Evolutionary conservation across 2,797 vertebrate species (phyloP).

Genomic region (Lacerta agilis): DNA sequence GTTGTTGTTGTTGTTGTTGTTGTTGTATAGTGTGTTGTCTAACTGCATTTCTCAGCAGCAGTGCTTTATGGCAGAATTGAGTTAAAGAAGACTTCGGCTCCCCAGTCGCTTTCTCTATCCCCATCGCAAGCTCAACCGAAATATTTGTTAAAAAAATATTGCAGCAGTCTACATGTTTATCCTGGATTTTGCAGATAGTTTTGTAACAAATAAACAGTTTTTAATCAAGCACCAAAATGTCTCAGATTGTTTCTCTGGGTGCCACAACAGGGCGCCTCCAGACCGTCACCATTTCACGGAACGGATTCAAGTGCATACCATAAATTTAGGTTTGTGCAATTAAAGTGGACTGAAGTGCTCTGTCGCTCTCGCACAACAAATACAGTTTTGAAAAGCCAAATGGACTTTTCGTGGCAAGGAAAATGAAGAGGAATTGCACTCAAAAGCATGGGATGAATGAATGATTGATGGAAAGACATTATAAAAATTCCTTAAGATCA

Average conservation of each 20-base stretch:
- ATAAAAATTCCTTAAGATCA: background rate
- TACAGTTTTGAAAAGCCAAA: too few relatives aligned
- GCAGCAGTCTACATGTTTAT: background rate
- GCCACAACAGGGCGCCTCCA: background rate
- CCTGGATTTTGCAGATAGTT: background rate
- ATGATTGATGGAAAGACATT: too few relatives aligned
- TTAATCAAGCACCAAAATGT: background rate
- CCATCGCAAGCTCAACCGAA: background rate
- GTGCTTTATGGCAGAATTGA: background rate
- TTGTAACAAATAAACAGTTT: background rate
- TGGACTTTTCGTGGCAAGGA: too few relatives aligned
- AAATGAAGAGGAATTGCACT: too few relatives aligned
- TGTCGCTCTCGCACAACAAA: too few relatives aligned
- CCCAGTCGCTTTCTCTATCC: background rate
- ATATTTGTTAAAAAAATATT: background rate
- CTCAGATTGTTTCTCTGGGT: background rate
- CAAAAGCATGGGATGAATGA: too few relatives aligned
- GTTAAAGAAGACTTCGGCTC: background rate
- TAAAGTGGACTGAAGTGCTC: too few relatives aligned
- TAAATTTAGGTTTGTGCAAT: too few relatives aligned
- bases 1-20: background rate
- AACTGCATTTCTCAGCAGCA: background rate
- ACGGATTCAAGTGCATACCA: too few relatives aligned
- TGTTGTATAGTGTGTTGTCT: background rate
- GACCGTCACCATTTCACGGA: background rate